Conservation (phyloP, 2,113 vertebrate genomes). For the Isurus oxyrinchus region DNA sequence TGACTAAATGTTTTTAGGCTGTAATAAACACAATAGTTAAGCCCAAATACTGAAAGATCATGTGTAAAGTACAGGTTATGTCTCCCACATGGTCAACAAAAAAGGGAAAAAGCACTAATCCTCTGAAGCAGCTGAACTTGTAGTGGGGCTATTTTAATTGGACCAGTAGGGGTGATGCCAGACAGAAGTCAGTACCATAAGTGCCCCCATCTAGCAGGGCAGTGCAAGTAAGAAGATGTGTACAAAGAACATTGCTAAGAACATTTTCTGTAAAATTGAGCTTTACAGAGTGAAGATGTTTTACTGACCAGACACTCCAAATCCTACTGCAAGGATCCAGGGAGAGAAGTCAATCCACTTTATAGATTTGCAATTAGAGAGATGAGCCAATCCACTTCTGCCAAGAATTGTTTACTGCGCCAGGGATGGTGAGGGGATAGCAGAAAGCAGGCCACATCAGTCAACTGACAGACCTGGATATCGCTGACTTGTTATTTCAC, state of each 20-base stretch:
- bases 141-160: not conserved
- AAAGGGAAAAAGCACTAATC: not conserved
- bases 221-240: not conserved
- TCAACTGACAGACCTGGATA: not conserved
- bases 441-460: no score
- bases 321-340: not conserved
- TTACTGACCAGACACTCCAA: not conserved
- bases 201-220: not conserved
- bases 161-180: not conserved
- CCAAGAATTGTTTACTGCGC: not conserved
- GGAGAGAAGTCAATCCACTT: not conserved
- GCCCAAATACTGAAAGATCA: not conserved
- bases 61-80: not conserved
- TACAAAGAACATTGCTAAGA: not conserved
- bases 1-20: not conserved
- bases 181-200: not conserved
- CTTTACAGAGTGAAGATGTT: not conserved
- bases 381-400: not conserved
- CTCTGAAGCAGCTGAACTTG: not conserved
- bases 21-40: not conserved
- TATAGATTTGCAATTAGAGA: no score
- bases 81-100: not conserved
- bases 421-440: not conserved
- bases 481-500: not conserved
- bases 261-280: not conserved